Evolutionary conservation across 2,797 vertebrate species (phyloP), one percentile per base, ranked within the genome.

Genomic region (Centropyge bicolor): DNA sequence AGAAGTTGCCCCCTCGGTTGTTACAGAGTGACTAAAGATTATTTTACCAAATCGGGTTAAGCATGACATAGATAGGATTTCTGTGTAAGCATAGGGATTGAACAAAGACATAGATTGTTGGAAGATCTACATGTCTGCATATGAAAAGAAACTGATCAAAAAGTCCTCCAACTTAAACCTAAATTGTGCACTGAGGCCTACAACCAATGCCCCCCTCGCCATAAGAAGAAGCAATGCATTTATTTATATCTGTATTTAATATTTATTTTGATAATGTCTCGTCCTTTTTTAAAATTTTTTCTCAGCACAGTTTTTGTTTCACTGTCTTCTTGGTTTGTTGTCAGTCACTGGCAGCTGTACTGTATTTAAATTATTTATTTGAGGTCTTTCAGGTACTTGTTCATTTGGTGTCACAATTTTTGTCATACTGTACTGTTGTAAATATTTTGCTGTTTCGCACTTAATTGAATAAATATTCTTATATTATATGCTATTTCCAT

Each of bases 381-480:
- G 75, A 92, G 70, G 69, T 94, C 68, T 90, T 94, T 93, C 91
- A 91, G 92, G 90, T 93, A 88, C 82, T 88, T 89, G 80, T 90
- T 91, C 75, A 74, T 87, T 91, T 91, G 78, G 80, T 91, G 83
- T 92, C 76, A 87, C 82, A 61, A 36, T 87, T 87, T 92, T 93
- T 92, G 92, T 94, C 88, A 93, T 82, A 83, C 85, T 89, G 81
- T 89, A 89, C 79, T 86, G 82, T 90, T 95, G 95, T 95, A 95
- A 93, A 96, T 95, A 95, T 94, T 94, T 95, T 86, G 77, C 87
- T 93, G 90, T 95, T 95, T 95, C 93, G 96, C 96, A 96, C 95
- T 96, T 96, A 96, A 92, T 89, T 93, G 93, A 96, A 95, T 95
- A 95, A 95, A 96, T 96, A 95, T 96, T 96, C 94, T 95, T 95